Base-by-base conservation (phyloP, 2,888 invertebrate species). In the Parnassius glacialis region DNA sequence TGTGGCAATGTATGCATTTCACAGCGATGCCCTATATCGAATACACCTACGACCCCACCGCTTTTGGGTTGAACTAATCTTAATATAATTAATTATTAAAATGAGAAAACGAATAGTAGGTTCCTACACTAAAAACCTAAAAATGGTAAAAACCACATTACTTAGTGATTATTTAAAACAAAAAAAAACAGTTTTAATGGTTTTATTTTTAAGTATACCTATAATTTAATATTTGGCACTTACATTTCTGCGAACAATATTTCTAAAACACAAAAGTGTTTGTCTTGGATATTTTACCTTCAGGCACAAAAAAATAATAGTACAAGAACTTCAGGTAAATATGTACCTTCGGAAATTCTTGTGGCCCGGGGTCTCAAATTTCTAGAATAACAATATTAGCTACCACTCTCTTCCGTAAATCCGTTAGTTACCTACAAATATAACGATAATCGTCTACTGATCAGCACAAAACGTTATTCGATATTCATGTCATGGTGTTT, bases 1-100 rank as follows among this genome's bases (percentile, higher is more conserved):
- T 79, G 76, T 78, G 70, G 78, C 73, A 81, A 75, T 68, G 75
- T 74, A 72, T 76, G 74, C 74, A 78, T 87, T 86, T 80, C 83
- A 76, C 76, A 83, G 84, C 76, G 64, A 71, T 80, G 74, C 84
- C 83, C 75, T 74, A 65, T 66, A 73, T 74, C 70, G 72, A 74
- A 72, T 72, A 76, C 81, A 73, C 84, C 84, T 78, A 84, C 84
- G 72, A 68, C 65, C 65, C 65, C 9, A 41, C 50, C 55, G 25
- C 54, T 57, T 62, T 62, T 43, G 52, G 57, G 12, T 50, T 48
- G 34, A 43, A 62, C 25, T 56, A 56, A 55, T 60, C 48, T 60
- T 20, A 5, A 34, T 34, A 34, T 34, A 34, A 34, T 11, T 25
- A 45, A 55, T 34, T 43, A 10, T 10, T n/a, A 1, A 10, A 52